Conservation (phyloP, 2,888 invertebrate genomes). For the Allolobophora icterica region DNA sequence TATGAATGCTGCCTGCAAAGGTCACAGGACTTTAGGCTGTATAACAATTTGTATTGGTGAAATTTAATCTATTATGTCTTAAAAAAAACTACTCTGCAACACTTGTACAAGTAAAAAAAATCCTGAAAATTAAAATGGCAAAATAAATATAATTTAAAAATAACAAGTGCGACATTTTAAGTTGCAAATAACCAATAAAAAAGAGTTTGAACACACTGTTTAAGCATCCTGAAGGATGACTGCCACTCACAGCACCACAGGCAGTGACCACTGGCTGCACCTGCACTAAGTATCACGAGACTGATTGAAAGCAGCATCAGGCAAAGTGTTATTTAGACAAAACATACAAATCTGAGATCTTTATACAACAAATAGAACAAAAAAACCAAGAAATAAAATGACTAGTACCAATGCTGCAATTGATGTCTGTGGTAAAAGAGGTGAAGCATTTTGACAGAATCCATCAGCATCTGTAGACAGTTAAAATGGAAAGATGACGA, state of each 20-base stretch:
- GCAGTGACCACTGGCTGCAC: not conserved
- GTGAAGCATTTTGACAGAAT: not conserved
- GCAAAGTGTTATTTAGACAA: not conserved
- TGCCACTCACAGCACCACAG: not conserved
- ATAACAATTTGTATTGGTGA: not conserved
- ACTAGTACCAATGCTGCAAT: slow-evolving; percentile 6
- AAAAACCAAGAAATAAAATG: not conserved
- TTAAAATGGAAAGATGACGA: not conserved
- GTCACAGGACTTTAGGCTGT: not conserved
- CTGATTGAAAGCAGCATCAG: not conserved
- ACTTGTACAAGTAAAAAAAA: not conserved
- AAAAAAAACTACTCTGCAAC: not conserved
- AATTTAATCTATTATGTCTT: not conserved
- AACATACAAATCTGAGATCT: slow-evolving; percentile 17
- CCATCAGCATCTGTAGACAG: not conserved
- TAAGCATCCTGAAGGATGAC: not conserved
- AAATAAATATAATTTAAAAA: not conserved
- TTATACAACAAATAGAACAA: not conserved
- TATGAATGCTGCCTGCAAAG: not conserved
- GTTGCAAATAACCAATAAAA: not conserved
- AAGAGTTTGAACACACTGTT: not conserved
- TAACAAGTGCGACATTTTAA: slow-evolving; percentile 17
- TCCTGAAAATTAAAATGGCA: not conserved
- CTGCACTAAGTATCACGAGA: not conserved
- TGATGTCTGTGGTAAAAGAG: not conserved